These are phyloP conservation scores for Athene cunicularia DNA, from an alignment of 2,113 vertebrate species.

Conservation along the genomic window DNA sequence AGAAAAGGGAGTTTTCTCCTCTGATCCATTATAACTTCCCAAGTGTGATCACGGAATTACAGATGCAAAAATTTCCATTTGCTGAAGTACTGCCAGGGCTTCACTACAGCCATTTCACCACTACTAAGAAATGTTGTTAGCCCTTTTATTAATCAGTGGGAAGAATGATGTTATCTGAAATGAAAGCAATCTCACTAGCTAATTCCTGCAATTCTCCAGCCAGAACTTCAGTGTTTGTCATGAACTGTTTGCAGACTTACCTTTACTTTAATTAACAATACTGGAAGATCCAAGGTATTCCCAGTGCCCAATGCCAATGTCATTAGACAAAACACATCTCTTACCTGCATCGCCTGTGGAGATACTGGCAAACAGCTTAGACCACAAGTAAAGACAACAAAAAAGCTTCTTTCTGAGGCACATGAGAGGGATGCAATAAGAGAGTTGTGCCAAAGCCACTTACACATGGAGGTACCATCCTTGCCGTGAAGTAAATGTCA, in stretches of 20 bases:
- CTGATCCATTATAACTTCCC: neutral
- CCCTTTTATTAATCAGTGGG: neutral
- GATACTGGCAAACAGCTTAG: neutral
- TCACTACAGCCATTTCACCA: neutral
- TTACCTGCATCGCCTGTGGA: neutral
- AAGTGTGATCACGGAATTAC: neutral
- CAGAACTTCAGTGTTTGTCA: neutral
- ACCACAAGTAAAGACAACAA: neutral
- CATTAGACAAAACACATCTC: neutral
- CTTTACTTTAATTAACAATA: neutral
- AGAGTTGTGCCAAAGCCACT: neutral
- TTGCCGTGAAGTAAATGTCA: neutral
- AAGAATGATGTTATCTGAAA: neutral
- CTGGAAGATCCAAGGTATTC: neutral
- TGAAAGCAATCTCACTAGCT: neutral
- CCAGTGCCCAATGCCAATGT: fast-evolving
- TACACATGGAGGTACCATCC: fast-evolving
- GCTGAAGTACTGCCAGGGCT: neutral
- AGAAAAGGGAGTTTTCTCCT: neutral
- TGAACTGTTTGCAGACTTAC: neutral
- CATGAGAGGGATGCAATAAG: fast-evolving
- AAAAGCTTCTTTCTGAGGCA: neutral
- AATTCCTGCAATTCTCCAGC: neutral
- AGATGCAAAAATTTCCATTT: neutral
- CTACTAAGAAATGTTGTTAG: neutral